phyloP scores from a whole-genome alignment of 2,888 invertebrate species.

The Steromphala cineraria region DNA sequence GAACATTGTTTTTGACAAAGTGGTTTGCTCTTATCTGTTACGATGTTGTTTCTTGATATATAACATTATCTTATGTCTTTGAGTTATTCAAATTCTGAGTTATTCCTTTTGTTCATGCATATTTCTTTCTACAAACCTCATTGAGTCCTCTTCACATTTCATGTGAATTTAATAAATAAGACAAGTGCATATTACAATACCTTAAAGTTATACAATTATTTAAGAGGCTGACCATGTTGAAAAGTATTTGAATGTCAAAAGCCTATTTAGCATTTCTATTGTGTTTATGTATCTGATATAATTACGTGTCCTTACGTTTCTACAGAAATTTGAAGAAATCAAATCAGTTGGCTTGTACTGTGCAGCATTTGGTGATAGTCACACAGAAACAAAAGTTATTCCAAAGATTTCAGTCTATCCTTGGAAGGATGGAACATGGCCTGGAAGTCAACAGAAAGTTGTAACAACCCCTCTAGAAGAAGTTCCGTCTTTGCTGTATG shows the following conservation, averaged over 20 bases:
- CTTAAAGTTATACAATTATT: too few species aligned
- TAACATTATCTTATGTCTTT: too few species aligned
- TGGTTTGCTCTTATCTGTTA: too few species aligned
- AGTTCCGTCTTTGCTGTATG: neutral
- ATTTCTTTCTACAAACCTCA: neutral
- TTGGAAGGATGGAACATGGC: constrained; percentile 65
- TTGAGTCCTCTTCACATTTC: neutral
- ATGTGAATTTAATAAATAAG: too few species aligned
- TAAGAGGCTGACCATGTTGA: too few species aligned
- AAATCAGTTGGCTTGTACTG: constrained; percentile 75
- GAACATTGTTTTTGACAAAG: too few species aligned
- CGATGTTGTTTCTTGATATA: too few species aligned
- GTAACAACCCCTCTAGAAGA: neutral
- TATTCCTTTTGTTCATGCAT: neutral
- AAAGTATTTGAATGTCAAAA: neutral
- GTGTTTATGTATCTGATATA: neutral
- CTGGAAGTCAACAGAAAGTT: constrained; percentile 48
- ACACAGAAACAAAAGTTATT: neutral
- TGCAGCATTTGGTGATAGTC: constrained; percentile 51
- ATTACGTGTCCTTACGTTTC: neutral
- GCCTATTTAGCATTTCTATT: neutral
- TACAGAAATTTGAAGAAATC: constrained; percentile 59
- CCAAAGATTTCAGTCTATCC: constrained; percentile 58
- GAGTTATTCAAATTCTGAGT: neutral
- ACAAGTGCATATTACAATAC: too few species aligned